Base-by-base conservation (phyloP, 2,888 invertebrate species). In the Cerceris ruficornis region DNA sequence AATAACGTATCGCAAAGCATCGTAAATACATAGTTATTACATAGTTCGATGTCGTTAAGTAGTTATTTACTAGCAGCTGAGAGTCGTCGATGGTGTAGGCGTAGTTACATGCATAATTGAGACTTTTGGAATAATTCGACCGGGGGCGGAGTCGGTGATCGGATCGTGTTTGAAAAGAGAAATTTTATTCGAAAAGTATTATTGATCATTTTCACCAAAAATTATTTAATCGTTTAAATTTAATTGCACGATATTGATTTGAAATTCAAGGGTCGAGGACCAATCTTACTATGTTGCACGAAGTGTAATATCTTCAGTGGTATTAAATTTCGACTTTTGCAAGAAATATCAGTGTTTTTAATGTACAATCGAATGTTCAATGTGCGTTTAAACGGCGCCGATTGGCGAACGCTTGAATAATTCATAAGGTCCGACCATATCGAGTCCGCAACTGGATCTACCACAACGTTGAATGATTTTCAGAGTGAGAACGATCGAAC, bases 41-140 rank as follows among this genome's bases (percentile, higher is more conserved):
- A 72, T 73, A 75, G 77, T 82, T 72, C 28, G 82, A 72, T 84
- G 77, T 84, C 64, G 65, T 69, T 66, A 74, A 57, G 77, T 81
- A 72, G 77, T 81, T 28, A 70, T 68, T 60, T 58, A 67, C 39
- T 66, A 80, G 83, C 69, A 74, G 75, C 50, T 75, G 54, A 73
- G 55, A 75, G 50, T 68, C 76, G 57, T 83, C 83, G 81, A 78
- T 81, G 75, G 78, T 77, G 81, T 81, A 81, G 78, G 78, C 69
- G 84, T 84, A 84, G 74, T 77, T 59, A 57, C 58, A 67, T 72
- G 82, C 82, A 74, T 75, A 79, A 72, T 66, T 61, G 62, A 57
- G 64, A 74, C 14, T 66, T 55, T 71, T 55, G 43, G 49, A 67
- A 49, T 55, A 62, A 70, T 57, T 7, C 15, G 43, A 15, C 59